These are phyloP conservation scores for Danio albolineatus DNA, from an alignment of 2,797 vertebrate genomes.

Conservation along the genomic window DNA sequence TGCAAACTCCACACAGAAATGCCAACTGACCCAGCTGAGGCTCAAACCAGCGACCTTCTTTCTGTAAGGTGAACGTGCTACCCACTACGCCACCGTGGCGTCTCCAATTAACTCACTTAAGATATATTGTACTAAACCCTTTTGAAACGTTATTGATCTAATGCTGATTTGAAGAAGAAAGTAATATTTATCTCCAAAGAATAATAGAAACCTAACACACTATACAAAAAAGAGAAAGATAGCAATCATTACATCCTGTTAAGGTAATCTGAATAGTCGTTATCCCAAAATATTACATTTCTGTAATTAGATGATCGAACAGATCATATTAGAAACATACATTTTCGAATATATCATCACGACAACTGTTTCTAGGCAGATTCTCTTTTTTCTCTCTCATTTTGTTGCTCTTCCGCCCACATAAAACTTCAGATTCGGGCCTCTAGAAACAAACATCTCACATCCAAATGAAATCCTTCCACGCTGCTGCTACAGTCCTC, in stretches of 20 bases:
- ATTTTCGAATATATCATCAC: too few species aligned
- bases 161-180: background rate
- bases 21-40: too few species aligned
- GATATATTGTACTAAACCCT: background rate
- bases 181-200: too few species aligned
- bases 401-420: conserved; percentile 29
- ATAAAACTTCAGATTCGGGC: conserved; percentile 45
- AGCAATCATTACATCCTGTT: background rate
- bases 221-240: background rate
- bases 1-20: too few species aligned
- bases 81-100: too few species aligned
- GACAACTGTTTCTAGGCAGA: conserved; percentile 17
- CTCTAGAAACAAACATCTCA: conserved; percentile 40
- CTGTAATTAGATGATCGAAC: background rate
- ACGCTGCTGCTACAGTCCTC: conserved; percentile 34
- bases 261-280: background rate
- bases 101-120: background rate
- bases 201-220: too few species aligned
- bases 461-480: conserved; percentile 43
- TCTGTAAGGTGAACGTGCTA: too few species aligned
- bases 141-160: background rate
- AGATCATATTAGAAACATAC: background rate
- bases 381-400: conserved; percentile 1
- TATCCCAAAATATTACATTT: background rate
- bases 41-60: too few species aligned